phyloP scores from a whole-genome alignment of 2,888 invertebrate species.

The Phengaris alcon region DNA sequence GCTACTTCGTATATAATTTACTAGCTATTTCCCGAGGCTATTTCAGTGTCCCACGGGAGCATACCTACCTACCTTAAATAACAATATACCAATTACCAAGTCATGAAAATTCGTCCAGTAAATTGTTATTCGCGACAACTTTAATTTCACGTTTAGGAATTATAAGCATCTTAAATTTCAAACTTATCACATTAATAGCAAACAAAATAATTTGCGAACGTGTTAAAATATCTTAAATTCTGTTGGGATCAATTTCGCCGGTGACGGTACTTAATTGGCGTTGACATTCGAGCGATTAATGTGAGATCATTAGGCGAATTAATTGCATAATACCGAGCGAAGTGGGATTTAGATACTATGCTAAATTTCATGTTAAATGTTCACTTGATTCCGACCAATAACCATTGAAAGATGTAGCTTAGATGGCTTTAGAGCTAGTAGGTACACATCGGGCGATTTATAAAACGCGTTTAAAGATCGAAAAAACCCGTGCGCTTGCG shows the following conservation, averaged over 20 bases:
- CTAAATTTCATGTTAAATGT: conserved; percentile 34
- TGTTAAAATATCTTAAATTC: conserved; percentile 35
- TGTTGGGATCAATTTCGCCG: conserved; percentile 16
- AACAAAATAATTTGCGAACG: background rate
- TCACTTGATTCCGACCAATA: background rate
- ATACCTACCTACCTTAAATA: no score
- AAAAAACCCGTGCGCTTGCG: no score
- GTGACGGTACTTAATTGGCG: conserved; percentile 57
- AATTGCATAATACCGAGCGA: conserved; percentile 42
- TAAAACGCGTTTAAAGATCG: no score
- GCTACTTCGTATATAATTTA: no score
- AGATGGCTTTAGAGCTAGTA: background rate
- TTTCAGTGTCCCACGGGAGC: no score
- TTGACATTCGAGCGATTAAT: conserved; percentile 54
- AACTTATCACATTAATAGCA: background rate
- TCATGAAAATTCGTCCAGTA: no score
- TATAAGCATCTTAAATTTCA: no score
- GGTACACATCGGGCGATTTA: background rate
- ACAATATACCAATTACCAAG: no score
- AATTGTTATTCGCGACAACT: no score
- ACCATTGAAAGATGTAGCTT: background rate
- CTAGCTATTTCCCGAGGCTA: no score
- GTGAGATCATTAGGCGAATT: conserved; percentile 52
- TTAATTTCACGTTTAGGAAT: no score
- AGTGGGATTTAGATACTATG: conserved; percentile 50